phyloP scores from a whole-genome alignment of 2,113 vertebrate genomes.

The Anthoscopus minutus region DNA sequence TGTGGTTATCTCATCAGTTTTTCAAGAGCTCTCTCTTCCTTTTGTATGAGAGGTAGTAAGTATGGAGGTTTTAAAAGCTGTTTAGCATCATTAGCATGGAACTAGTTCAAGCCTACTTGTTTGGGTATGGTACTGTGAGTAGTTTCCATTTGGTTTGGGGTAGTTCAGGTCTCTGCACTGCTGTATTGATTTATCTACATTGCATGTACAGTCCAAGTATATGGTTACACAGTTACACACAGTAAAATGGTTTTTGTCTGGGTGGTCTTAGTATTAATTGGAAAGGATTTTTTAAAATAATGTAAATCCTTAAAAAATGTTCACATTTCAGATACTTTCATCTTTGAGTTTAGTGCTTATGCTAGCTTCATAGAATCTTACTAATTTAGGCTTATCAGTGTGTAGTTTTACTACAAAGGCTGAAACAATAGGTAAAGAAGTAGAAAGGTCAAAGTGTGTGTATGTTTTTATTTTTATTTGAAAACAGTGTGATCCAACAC shows the following conservation, averaged over 20 bases:
- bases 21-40: background rate
- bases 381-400: background rate
- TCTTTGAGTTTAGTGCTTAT: background rate
- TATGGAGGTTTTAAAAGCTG: background rate
- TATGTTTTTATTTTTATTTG: background rate
- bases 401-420: background rate
- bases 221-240: rapidly evolving
- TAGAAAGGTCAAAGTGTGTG: background rate
- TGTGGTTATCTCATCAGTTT: background rate
- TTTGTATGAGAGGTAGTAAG: background rate
- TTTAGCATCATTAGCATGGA: background rate
- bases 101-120: background rate
- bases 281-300: background rate
- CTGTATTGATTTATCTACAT: rapidly evolving
- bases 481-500: background rate
- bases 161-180: background rate
- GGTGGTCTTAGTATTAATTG: background rate
- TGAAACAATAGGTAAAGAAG: background rate
- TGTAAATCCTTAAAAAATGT: background rate
- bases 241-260: background rate
- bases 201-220: background rate
- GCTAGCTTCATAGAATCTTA: background rate
- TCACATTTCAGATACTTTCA: background rate
- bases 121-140: background rate
- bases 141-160: background rate